These are phyloP conservation scores for Oostethus manadensis DNA, from an alignment of 2,113 vertebrate genomes.

Conservation along the genomic window DNA sequence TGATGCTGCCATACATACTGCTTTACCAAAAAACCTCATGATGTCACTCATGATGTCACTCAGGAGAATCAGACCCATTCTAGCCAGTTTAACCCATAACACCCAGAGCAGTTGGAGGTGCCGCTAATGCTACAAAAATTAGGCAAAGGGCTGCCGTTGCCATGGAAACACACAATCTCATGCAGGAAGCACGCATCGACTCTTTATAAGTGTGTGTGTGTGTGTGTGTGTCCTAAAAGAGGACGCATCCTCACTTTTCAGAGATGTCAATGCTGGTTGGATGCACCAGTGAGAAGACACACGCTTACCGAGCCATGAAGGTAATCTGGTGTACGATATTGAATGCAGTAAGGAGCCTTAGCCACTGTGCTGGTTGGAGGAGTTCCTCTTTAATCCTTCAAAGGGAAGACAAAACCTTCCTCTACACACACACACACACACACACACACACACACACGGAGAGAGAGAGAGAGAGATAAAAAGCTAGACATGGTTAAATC, in stretches of 20 bases:
- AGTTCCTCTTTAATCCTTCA: conserved; percentile 62
- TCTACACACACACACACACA: conserved; percentile 38
- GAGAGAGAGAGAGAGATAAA: conserved; percentile 42
- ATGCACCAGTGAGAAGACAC: neutral
- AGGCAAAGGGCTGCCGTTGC: too few relatives aligned
- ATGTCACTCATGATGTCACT: too few relatives aligned
- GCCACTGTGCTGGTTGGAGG: conserved; percentile 57
- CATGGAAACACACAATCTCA: too few relatives aligned
- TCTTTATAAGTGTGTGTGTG: too few relatives aligned
- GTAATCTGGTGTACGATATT: neutral
- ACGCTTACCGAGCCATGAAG: neutral
- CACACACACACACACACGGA: conserved; percentile 20
- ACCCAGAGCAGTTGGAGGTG: neutral
- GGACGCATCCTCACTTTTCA: too few relatives aligned
- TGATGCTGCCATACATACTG: too few relatives aligned
- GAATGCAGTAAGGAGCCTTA: conserved; percentile 36
- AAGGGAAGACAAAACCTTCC: conserved; percentile 63
- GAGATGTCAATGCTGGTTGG: too few relatives aligned
- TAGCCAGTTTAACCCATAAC: neutral
- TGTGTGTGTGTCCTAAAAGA: too few relatives aligned
- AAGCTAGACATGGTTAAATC: conserved; percentile 73
- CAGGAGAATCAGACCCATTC: too few relatives aligned
- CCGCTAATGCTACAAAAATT: too few relatives aligned
- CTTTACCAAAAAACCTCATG: too few relatives aligned
- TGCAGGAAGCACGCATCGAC: too few relatives aligned